Evolutionary conservation across 2,797 vertebrate species (phyloP).

Genomic region (Fundulus diaphanus): DNA sequence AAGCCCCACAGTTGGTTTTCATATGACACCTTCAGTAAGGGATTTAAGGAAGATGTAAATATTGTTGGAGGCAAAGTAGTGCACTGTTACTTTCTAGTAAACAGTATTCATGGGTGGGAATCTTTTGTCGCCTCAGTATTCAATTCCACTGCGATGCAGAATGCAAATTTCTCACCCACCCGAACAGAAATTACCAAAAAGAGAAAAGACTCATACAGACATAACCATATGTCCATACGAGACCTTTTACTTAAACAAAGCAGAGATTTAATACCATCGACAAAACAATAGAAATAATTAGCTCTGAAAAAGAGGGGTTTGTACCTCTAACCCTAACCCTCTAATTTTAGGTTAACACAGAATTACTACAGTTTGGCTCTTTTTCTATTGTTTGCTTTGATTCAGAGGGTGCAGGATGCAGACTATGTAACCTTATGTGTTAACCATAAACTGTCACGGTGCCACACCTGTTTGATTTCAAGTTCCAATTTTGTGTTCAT

Average conservation of each 20-base stretch:
- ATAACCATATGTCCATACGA: neutral
- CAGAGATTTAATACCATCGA: neutral
- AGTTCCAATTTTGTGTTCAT: neutral
- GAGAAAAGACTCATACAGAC: neutral
- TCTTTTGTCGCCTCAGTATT: neutral
- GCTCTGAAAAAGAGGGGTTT: neutral
- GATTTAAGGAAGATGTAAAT: slow-evolving; percentile 14
- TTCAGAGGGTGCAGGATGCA: too few relatives aligned
- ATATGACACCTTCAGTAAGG: slow-evolving; percentile 21
- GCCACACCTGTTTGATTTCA: neutral
- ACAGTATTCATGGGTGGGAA: neutral
- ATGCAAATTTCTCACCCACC: neutral
- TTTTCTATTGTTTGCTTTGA: too few relatives aligned
- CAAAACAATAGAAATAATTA: neutral
- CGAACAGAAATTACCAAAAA: too few relatives aligned
- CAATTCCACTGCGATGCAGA: neutral
- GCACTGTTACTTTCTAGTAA: neutral
- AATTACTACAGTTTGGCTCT: too few relatives aligned
- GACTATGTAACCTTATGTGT: too few relatives aligned
- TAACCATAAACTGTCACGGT: neutral
- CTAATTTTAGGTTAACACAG: too few relatives aligned
- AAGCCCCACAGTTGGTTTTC: slow-evolving; percentile 23
- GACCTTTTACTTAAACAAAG: neutral
- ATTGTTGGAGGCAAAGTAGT: slow-evolving; percentile 8
- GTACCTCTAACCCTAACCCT: neutral